phyloP scores from a whole-genome alignment of 2,113 vertebrate genomes.

The Lipotes vexillifer region DNA sequence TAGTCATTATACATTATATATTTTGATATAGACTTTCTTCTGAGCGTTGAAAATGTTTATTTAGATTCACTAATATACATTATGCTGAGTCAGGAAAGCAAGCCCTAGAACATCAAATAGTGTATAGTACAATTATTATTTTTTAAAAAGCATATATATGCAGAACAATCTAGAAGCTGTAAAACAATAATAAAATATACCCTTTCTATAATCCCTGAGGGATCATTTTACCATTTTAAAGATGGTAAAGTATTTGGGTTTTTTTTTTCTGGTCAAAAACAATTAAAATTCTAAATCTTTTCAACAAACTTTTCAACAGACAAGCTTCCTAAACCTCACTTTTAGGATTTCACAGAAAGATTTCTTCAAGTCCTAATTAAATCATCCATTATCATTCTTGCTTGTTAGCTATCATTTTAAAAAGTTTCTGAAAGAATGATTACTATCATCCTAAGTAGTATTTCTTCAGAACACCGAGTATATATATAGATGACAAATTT shows the following conservation, averaged over 20 bases:
- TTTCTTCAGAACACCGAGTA: background rate
- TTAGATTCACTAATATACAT: background rate
- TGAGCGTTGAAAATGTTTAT: background rate
- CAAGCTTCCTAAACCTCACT: background rate
- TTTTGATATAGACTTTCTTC: background rate
- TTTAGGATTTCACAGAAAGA: background rate
- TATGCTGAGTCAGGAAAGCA: conserved; percentile 17
- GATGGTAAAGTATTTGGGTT: background rate
- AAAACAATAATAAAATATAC: background rate
- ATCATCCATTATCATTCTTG: background rate
- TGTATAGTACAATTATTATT: background rate
- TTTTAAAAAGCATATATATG: background rate
- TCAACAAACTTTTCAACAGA: background rate
- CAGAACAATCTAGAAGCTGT: background rate
- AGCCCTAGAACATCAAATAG: background rate
- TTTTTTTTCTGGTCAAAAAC: conserved; percentile 1
- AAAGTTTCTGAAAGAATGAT: background rate
- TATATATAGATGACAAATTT: background rate
- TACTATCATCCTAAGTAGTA: background rate
- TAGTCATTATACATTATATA: background rate
- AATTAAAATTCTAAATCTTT: conserved; percentile 34
- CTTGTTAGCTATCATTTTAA: background rate
- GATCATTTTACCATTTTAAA: conserved; percentile 14
- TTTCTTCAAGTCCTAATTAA: conserved; percentile 1
- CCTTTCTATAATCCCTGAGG: background rate